Conservation (phyloP, 2,888 invertebrate genomes). For the Euclidia mi region DNA sequence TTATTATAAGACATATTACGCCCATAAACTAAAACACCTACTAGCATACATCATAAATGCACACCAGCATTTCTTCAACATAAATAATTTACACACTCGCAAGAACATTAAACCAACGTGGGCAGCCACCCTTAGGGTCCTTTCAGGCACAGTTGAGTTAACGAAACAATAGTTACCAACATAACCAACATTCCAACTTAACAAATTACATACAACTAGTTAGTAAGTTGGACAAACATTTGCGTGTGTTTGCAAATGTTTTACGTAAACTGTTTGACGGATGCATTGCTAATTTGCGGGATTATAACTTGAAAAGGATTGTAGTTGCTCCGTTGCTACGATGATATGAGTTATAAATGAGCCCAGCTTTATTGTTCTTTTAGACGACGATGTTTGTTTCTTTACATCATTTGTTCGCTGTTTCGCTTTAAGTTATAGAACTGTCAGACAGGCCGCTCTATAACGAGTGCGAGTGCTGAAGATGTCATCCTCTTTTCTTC, state of each 20-base stretch:
- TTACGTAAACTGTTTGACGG: conserved; percentile 35
- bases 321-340: too few relatives aligned
- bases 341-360: too few relatives aligned
- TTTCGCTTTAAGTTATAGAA: too few relatives aligned
- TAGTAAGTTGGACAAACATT: conserved; percentile 31
- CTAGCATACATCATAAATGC: not conserved
- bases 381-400: too few relatives aligned
- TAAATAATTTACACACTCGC: not conserved
- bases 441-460: too few relatives aligned
- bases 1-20: too few relatives aligned
- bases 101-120: not conserved
- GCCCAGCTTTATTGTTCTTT: too few relatives aligned
- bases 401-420: too few relatives aligned
- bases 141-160: conserved; percentile 19
- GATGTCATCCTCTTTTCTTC: too few relatives aligned
- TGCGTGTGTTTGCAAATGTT: conserved; percentile 29
- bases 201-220: conserved; percentile 40
- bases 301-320: not conserved
- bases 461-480: too few relatives aligned
- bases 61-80: not conserved
- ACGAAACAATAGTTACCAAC: conserved; percentile 23
- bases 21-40: not conserved
- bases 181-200: conserved; percentile 21
- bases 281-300: conserved; percentile 16
- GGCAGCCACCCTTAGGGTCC: conserved; percentile 5